Base-by-base conservation (phyloP, 1,140 invertebrate species). In the Drusus annulatus region DNA sequence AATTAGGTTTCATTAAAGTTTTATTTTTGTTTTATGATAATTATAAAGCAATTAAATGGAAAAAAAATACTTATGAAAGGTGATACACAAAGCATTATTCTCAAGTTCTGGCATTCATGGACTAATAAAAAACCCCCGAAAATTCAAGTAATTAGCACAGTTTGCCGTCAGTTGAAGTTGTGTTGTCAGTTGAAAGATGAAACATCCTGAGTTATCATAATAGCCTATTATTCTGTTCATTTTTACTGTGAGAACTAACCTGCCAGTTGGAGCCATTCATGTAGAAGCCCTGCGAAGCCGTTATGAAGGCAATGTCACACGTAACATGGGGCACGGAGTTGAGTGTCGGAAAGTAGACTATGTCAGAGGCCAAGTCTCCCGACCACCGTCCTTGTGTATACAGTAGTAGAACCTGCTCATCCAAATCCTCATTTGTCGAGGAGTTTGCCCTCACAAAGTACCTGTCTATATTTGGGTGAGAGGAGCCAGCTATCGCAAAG, bases 231-330 rank as follows among this genome's bases (percentile, higher is more conserved):
- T 45, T 45, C 36, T 45, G 36, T 45, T 13, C 13, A 45, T 45
- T 45, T 45, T 45, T 5, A 45, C 13, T 45, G 10, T 15, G 15
- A 79, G 25, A 75, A 23, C 58, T 76, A 36, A 84, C 83, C 79
- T 84, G 83, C 83, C 83, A 84, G 65, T 82, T 74, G 51, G 83
- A 80, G 45, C 81, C 81, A 56, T 82, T 84, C 78, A 84, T 82
- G 69, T 63, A 84, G 69, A 84, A 82, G 51, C 74, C 73, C 23
- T 80, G 54, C 25, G 78, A 79, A 19, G 71, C 36, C 5, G 69
- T 80, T 58, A 84, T 84, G 28, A 84, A 74, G 36, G 83, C 76
- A 56, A 84, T 82, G 51, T 84, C 83, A 31, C 81, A 82, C 10
- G 58, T 73, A 3, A 84, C 83, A 3, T 62, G 25, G 0, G 81